Evolutionary conservation across 2,797 vertebrate genomes (phyloP).

Genomic region (Aldrovandia affinis): DNA sequence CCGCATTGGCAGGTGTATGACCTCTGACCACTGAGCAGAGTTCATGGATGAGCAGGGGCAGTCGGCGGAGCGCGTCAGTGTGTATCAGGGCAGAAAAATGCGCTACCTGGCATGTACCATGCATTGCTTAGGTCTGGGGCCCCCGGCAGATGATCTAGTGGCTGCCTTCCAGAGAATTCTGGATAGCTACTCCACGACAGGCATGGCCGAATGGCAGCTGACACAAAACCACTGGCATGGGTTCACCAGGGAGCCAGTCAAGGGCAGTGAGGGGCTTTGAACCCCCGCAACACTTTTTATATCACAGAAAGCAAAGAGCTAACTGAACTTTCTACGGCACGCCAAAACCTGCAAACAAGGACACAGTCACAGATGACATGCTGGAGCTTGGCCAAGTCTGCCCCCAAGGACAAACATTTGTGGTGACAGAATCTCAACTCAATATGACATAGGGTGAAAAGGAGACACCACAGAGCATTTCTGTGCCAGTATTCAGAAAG

Average conservation of each 20-base stretch:
- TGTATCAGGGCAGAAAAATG: slow-evolving; percentile 20
- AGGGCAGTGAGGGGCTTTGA: slow-evolving; percentile 8
- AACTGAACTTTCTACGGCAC: background rate
- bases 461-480: background rate
- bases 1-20: background rate
- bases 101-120: slow-evolving; percentile 33
- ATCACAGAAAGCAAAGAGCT: background rate
- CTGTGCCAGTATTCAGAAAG: background rate
- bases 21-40: background rate
- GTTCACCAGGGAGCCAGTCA: slow-evolving; percentile 43
- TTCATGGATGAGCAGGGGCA: slow-evolving; percentile 25
- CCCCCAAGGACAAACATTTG: slow-evolving; percentile 30
- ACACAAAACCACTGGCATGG: slow-evolving; percentile 42
- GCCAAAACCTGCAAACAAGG: slow-evolving; percentile 14
- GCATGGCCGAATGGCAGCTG: slow-evolving; percentile 46
- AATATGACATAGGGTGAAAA: background rate
- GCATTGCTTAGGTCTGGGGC: slow-evolving; percentile 34
- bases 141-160: slow-evolving; percentile 29
- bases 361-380: slow-evolving; percentile 27
- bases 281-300: background rate
- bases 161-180: slow-evolving; percentile 41
- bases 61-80: slow-evolving; percentile 15
- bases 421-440: slow-evolving; percentile 13
- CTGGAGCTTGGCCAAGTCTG: slow-evolving; percentile 21
- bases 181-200: slow-evolving; percentile 41